Conservation (phyloP, 2,113 vertebrate species). For the Megaleporinus macrocephalus region DNA sequence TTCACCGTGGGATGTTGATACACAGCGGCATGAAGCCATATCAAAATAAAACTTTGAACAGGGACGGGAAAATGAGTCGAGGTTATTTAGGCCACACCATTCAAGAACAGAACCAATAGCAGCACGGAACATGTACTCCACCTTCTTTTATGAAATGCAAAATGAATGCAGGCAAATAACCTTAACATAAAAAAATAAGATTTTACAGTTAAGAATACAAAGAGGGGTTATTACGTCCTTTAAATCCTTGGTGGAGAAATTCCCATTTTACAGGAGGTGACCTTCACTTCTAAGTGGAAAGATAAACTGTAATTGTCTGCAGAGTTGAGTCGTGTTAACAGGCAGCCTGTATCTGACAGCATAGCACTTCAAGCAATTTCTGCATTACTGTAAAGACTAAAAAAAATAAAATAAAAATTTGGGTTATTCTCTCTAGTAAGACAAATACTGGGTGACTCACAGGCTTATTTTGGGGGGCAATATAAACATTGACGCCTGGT, state of each 20-base stretch:
- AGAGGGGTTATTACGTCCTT: no score
- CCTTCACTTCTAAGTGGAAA: constrained; percentile 56
- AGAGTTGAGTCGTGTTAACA: background rate
- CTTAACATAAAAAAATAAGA: background rate
- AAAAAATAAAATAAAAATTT: no score
- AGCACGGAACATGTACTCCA: background rate
- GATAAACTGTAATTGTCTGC: constrained; percentile 41
- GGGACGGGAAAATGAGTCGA: background rate
- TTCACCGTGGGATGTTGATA: constrained; percentile 14
- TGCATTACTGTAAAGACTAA: background rate
- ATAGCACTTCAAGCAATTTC: background rate
- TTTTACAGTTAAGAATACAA: constrained; percentile 29
- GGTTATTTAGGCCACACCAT: background rate
- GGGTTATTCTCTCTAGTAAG: no score
- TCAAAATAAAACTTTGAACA: constrained; percentile 3
- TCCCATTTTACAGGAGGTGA: constrained; percentile 42
- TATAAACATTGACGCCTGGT: no score
- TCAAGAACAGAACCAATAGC: constrained; percentile 9
- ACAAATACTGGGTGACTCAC: no score
- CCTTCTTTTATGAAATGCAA: background rate
- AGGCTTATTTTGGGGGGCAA: no score
- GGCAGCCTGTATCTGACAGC: background rate
- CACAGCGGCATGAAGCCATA: background rate
- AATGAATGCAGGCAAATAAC: constrained; percentile 1
- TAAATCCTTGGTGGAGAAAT: constrained; percentile 40